Evolutionary conservation across 2,113 vertebrate genomes (phyloP), one percentile per base, ranked within the genome.

Genomic region (Capreolus pygargus): DNA sequence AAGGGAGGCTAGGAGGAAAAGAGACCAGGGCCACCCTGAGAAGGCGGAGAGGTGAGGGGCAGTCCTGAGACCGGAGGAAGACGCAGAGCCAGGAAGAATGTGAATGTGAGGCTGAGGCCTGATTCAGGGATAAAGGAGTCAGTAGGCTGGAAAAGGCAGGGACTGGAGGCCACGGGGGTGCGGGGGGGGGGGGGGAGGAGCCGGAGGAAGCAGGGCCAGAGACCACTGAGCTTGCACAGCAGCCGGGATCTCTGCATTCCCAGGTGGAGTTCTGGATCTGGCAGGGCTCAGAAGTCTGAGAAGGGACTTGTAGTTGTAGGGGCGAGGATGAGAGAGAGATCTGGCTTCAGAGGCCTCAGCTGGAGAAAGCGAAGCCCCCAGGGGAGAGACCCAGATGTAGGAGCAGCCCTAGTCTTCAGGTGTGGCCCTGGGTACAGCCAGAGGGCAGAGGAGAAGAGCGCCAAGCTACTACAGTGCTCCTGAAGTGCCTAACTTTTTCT

Each of bases 21-120:
- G 83, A 76, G 27, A 23, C 14, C 33, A 36, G 87, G 74, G 13
- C 28, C 25, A 21, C 5, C 39, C 70, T 45, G 58, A 84, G 96
- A 76, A 79, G 55, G 52, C 47, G 85, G 60, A 76, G 55, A 88
- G 82, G 27, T 43, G 57, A 6, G 33, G 57, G 85, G 87, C 74
- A 95, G 36, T n/a, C 30, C 64, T 60, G 61, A 81, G 39, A 36
- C 17, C 19, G 17, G 70, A 89, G 54, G 52, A 74, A 96, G 60
- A 45, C 36, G 21, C 43, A 36, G 58, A 54, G 8, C 50, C 74
- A 33, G 30, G 50, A 92, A 85, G 84, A 86, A 19, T 19, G 6
- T 64, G 95, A 92, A 57, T 91, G 94, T 95, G 94, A 95, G 92
- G 61, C 2, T 86, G 57, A 81, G 67, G 19, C 58, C 64, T 67